Base-by-base conservation (phyloP, 1,140 invertebrate genomes). In the Cepaea nemoralis region DNA sequence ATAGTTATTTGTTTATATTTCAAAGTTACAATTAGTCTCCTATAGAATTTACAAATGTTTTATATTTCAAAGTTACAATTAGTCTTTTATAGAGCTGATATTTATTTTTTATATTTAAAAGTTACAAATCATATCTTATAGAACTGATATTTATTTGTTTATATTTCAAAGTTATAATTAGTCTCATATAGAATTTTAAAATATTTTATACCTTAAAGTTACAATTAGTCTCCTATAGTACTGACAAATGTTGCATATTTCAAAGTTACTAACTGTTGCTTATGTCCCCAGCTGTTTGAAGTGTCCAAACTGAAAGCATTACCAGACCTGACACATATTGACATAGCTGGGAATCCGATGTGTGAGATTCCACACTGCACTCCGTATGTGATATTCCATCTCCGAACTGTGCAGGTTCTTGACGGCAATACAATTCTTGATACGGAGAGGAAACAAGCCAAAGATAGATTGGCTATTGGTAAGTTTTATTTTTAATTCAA, bases 401-500 rank as follows among this genome's bases (percentile, higher is more conserved):
- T 91, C 42, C 83, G 89, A 27, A 87, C 88, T 0, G 73, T 91
- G 33, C 87, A 90, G 50, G 83, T 86, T 16, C 83, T 91, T 12
- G 90, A 91, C 83, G 86, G 87, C 19, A 87, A 88, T 50, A 55
- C 70, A 12, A 85, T 91, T 14, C 86, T 78, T 33, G 85, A 83
- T 37, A 73, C 84, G 35, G 90, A 91, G 67, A 83, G 90, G 70
- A 73, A 83, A 0, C 80, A 84, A 45, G 89, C 91, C 22, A 82
- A 87, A 35, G 83, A 88, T 14, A 84, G 91, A 77, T 91, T 91
- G 86, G 86, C 86, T 73, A 87, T 89, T 80, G 90, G 90, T 91
- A 77, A 77, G 74, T 83, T 45, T 35, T 83, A 69, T 16, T 8
- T 77, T 50, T 59, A 5, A n/a, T n/a, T n/a, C n/a, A n/a, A n/a